A percentile compares a stretch with the other conserved stretches of the same genome.
Evolutionary conservation across 1,140 invertebrate species (phyloP).

Genomic region (Cherax destructor): DNA sequence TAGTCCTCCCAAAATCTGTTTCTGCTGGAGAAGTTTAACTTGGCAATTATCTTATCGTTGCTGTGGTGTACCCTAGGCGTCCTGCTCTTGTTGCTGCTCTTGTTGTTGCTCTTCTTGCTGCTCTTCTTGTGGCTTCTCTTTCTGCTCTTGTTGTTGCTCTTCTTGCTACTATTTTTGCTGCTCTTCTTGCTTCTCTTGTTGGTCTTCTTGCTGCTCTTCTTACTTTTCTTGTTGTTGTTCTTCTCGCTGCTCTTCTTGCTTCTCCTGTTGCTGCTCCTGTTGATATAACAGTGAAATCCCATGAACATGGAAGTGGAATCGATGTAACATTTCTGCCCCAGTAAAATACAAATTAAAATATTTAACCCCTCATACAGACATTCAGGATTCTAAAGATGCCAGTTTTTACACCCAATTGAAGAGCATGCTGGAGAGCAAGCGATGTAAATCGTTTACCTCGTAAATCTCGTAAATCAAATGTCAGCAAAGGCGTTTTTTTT

Average conservation of each 20-base stretch:
- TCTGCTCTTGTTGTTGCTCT: neutral
- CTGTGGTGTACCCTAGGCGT: neutral
- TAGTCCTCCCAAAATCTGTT: neutral
- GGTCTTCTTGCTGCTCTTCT: neutral
- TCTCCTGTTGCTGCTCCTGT: no score
- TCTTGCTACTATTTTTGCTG: neutral
- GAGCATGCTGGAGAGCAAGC: no score
- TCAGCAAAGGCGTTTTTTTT: no score
- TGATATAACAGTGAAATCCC: no score
- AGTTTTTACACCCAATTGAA: no score
- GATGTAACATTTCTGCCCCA: no score
- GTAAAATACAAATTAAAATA: no score
- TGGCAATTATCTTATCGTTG: conserved; percentile 15
- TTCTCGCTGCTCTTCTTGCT: neutral
- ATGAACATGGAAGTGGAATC: no score
- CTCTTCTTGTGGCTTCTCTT: neutral
- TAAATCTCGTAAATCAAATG: no score
- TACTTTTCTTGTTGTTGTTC: neutral
- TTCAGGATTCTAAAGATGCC: no score
- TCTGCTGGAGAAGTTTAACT: conserved; percentile 6
- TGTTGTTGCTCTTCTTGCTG: neutral
- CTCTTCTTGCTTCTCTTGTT: neutral
- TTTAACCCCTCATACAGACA: no score
- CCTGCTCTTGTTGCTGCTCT: neutral
- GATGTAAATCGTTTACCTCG: no score